Base-by-base conservation (phyloP, 2,113 vertebrate species). In the Sinocyclocheilus rhinocerous region DNA sequence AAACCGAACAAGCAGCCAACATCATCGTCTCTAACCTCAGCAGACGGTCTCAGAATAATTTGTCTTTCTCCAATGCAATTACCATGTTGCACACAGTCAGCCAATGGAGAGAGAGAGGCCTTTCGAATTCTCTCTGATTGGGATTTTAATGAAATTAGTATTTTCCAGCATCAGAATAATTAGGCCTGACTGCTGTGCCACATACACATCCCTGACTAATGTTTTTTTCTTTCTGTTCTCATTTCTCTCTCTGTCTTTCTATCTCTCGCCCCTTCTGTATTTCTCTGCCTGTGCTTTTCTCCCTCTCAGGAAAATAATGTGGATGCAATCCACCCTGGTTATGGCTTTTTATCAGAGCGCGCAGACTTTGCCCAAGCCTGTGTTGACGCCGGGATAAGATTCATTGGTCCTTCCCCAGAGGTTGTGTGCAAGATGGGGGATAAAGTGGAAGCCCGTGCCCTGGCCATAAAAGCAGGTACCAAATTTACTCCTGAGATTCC, bases 341-440 rank as follows among this genome's bases (percentile, higher is more conserved):
- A 96, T 0, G 96, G 95, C 26, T 96, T 96, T 90, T 93, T 96
- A 83, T 96, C 96, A 0, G 95, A 96, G 88, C 90, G 95, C 0
- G 87, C 94, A 0, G 96, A 96, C 86, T 96, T 96, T 0, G 96
- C 95, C n/a, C 95, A 96, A 33, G 95, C 96, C 65, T 96, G 96
- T 85, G 90, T 80, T 1, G 95, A 96, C 0, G 95, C 95, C 0
- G 96, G 93, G 1, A 93, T 96, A 11, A 91, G 94, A 22, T 96
- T 96, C 87, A 95, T 96, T 0, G 96, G 96, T 5, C 96, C 96
- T 0, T 89, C 92, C 65, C 94, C 96, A 0, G 95, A 95, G 29
- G 95, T 96, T 78, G 95, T 96, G 29, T 94, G 91, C 42, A 93
- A 94, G 88, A 96, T 96, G 96, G 96, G 96, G 0, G 95, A 96